Evolutionary conservation across 2,113 vertebrate genomes (phyloP).

Genomic region (Lichenostomus cassidix): DNA sequence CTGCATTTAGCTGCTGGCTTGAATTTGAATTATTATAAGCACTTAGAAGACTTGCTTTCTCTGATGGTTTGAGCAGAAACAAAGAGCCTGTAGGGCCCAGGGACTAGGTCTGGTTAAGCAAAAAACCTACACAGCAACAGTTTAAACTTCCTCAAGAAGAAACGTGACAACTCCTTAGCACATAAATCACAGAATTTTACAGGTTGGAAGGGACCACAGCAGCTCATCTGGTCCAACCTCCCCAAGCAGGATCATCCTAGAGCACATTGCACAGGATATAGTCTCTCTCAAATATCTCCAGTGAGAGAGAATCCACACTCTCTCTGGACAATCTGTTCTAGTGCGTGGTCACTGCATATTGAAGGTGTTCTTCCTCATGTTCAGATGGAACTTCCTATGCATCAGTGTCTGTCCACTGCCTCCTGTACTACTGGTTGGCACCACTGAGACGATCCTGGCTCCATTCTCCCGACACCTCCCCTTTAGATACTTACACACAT

Average conservation of each 20-base stretch:
- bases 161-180: neutral
- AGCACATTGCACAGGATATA: neutral
- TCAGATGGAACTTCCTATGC: neutral
- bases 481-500: neutral
- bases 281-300: neutral
- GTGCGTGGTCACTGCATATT: neutral
- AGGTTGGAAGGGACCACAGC: neutral
- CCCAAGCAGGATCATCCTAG: no score
- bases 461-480: neutral
- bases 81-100: neutral
- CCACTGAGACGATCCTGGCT: neutral
- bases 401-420: neutral
- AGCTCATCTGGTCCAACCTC: neutral
- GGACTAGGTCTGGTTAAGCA: neutral
- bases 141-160: neutral
- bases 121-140: neutral
- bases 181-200: neutral
- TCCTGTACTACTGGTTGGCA: neutral
- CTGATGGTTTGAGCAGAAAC: neutral
- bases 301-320: neutral
- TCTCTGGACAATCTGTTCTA: neutral
- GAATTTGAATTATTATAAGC: constrained; percentile 18
- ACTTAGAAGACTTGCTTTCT: neutral
- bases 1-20: neutral
- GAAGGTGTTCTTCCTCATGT: neutral